Base-by-base conservation (phyloP, 2,113 vertebrate species). In the Rhineura floridana region DNA sequence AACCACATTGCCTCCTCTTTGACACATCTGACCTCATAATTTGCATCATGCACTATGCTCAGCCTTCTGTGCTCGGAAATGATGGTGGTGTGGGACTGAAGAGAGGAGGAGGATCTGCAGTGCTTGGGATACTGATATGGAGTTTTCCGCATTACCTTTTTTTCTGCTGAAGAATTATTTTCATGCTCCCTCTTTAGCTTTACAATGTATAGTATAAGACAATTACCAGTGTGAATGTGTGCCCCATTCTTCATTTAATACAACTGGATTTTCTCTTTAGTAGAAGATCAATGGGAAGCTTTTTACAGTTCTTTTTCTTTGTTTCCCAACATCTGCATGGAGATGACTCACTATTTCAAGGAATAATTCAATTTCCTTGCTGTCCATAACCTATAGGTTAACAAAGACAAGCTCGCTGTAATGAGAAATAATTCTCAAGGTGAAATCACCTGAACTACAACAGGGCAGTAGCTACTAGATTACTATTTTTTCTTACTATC, bases 361-460 rank as follows among this genome's bases (percentile, higher is more conserved):
- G 69, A 77, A 72, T 70, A 89, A 87, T 87, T 84, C 76, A 87
- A 39, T 81, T 67, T 76, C 17, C 6, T 84, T 89, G 69, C 36
- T 84, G n/a, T 76, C 5, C 33, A 3, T 50, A 78, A 21, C 0
- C 15, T 62, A 0, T 0, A n/a, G 52, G 59, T 33, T 86, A 62
- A 42, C 86, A 65, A 23, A 78, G 39, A 36, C 70, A 92, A 25
- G 7, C 65, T 91, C 59, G 6, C 63, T 87, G 70, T 55, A 52
- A 55, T 82, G 52, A 30, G 50, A 28, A 44, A 39, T 69, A 46
- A 1, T 63, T 67, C 23, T 36, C 28, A 75, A 69, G 23, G 1
- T 78, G 48, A 83, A 83, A 89, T 10, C 85, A 88, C 39, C 75
- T 88, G 90, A 82, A 2, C 23, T 52, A 23, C 52, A 12, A 55